These are phyloP conservation scores for Clarias pachynema DNA, from an alignment of 2,797 vertebrate genomes.

Conservation along the genomic window DNA sequence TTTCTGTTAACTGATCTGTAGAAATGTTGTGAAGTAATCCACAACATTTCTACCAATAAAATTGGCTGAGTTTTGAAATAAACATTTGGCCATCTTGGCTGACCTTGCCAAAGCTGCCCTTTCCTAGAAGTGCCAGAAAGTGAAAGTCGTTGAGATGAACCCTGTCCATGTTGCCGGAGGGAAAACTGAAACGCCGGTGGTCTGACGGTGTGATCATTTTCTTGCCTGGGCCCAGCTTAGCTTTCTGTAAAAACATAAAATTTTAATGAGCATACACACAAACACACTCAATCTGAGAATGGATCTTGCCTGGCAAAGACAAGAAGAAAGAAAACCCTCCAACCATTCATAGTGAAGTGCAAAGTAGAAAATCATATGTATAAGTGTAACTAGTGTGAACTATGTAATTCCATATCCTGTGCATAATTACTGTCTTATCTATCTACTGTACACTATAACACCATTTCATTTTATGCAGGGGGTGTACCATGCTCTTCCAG, in stretches of 20 bases:
- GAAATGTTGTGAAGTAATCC: neutral
- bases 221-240: slow-evolving; percentile 92
- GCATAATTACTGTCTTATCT: neutral
- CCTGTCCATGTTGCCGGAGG: slow-evolving; percentile 88
- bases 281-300: slow-evolving; percentile 6
- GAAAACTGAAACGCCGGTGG: slow-evolving; percentile 83
- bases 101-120: slow-evolving; percentile 98
- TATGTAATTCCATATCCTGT: neutral
- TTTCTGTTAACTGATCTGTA: neutral
- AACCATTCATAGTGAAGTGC: neutral
- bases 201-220: slow-evolving; percentile 90
- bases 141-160: slow-evolving; percentile 93
- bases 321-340: neutral
- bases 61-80: neutral
- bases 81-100: slow-evolving; percentile 38
- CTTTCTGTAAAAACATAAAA: slow-evolving; percentile 81
- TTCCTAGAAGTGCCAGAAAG: slow-evolving; percentile 95
- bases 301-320: neutral
- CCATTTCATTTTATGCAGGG: neutral
- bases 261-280: slow-evolving; percentile 28
- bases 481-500: too few relatives aligned
- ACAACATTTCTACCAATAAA: neutral
- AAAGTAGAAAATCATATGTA: neutral
- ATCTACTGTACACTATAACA: neutral
- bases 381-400: neutral